Base-by-base conservation (phyloP, 2,888 invertebrate species). In the Platycnemis pennipes region DNA sequence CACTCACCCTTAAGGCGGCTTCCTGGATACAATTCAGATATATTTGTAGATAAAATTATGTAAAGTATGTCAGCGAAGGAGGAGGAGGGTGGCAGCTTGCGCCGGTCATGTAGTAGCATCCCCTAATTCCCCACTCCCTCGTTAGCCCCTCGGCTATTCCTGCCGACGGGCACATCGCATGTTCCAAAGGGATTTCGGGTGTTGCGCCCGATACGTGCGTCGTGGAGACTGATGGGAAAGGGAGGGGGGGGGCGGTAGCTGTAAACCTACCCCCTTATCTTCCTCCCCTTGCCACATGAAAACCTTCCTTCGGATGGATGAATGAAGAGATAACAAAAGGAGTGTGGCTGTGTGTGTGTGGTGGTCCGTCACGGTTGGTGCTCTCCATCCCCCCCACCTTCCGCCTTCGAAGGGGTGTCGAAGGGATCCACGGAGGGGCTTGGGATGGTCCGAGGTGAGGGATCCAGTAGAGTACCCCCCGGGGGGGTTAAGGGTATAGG, bases 291-390 rank as follows among this genome's bases (percentile, higher is more conserved):
- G 13, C 49, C 49, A 13, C 49, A 49, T 11, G 11, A 16, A 19
- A 49, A 49, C 49, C 49, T 49, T n/a, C n/a, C n/a, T n/a, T n/a
- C n/a, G 63, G 44, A 16, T 8, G 91, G 63, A 91, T 91, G 89
- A 89, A 89, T 56, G 89, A 89, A 89, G 42, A 56, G 53, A 89
- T 89, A 63, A 91, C 91, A 91, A 91, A 91, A 91, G 91, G 63
- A 69, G 91, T 91, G 56, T 77, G 77, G 77, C 37, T n/a, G 91
- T 91, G 91, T 69, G 91, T 91, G 69, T 44, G 63, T 63, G 91
- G 91, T 63, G 44, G 91, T 91, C 44, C 91, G 91, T 91, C 91
- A 91, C 91, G 91, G 91, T 91, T 44, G 44, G 91, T 2, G 63
- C 44, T 19, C 31, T 69, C 69, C 69, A 2, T 26, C 77, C 11